These are phyloP conservation scores for Notospermus geniculatus DNA, from an alignment of 1,140 invertebrate species.

Conservation along the genomic window DNA sequence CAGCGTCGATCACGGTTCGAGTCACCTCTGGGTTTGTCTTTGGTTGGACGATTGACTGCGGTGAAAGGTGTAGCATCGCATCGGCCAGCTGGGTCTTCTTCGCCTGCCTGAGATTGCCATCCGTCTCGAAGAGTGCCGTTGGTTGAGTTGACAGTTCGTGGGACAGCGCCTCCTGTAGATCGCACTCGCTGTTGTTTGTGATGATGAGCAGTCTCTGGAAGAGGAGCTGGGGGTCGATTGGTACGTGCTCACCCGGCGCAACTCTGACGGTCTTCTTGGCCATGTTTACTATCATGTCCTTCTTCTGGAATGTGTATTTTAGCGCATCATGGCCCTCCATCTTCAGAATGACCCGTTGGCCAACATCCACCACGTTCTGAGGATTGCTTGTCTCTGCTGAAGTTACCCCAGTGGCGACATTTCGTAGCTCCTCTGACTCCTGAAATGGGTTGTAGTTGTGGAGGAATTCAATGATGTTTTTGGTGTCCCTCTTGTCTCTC, in stretches of 20 bases:
- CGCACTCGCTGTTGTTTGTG: background rate
- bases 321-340: slow-evolving; percentile 21
- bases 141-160: slow-evolving; percentile 22
- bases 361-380: slow-evolving; percentile 17
- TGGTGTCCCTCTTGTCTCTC: slow-evolving; percentile 23
- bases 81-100: slow-evolving; percentile 20
- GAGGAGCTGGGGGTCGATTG: slow-evolving; percentile 24
- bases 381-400: slow-evolving; percentile 14
- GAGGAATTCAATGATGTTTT: slow-evolving; percentile 14
- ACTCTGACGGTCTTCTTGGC: slow-evolving; percentile 10
- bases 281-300: slow-evolving; percentile 17
- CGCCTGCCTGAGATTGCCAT: slow-evolving; percentile 16
- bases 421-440: slow-evolving; percentile 11
- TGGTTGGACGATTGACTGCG: background rate
- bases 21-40: background rate
- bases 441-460: slow-evolving; percentile 20
- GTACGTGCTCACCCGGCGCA: slow-evolving; percentile 7
- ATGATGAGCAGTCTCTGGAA: slow-evolving; percentile 25
- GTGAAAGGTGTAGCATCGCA: slow-evolving; percentile 19
- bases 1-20: slow-evolving; percentile 24
- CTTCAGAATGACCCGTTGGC: slow-evolving; percentile 15
- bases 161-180: slow-evolving; percentile 12
- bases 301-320: slow-evolving; percentile 20
- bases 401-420: slow-evolving; percentile 20
- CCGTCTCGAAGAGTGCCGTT: slow-evolving; percentile 24